These are phyloP conservation scores for Chionis minor DNA, from an alignment of 2,113 vertebrate species.

Conservation along the genomic window DNA sequence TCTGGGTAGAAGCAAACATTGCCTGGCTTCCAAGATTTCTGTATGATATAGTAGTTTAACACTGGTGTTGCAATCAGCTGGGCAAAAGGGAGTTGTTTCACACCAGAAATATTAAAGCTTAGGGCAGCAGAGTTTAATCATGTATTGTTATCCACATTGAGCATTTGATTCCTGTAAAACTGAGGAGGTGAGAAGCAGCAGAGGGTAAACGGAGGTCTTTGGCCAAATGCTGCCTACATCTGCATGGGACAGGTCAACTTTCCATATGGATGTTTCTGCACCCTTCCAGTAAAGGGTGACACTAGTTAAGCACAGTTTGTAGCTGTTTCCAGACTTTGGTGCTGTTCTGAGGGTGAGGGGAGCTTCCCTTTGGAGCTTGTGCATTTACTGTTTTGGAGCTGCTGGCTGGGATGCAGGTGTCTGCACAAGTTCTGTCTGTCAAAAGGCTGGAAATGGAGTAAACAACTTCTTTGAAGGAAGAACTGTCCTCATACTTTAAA, in stretches of 20 bases:
- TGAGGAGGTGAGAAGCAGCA: not conserved
- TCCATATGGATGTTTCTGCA: not conserved
- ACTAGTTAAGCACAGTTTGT: not conserved
- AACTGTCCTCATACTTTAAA: not conserved
- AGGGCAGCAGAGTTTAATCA: not conserved
- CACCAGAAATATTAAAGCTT: not conserved
- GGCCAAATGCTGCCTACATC: not conserved
- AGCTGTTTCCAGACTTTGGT: not conserved
- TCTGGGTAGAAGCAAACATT: not conserved
- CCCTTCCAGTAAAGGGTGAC: not conserved
- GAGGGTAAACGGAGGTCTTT: not conserved
- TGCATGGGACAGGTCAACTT: not conserved
- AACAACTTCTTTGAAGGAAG: not conserved
- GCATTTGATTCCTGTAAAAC: not conserved
- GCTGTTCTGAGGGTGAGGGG: not conserved
- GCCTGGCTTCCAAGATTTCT: not conserved
- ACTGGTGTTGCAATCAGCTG: not conserved
- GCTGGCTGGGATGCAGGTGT: not conserved
- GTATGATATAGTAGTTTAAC: not conserved
- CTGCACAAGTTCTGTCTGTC: not conserved
- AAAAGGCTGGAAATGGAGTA: not conserved
- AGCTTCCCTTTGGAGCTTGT: not conserved
- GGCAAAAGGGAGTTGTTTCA: not conserved
- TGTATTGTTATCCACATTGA: fast-evolving
- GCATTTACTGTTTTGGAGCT: not conserved